Evolutionary conservation across 2,797 vertebrate species (phyloP), one percentile per base, ranked within the genome.

Genomic region (Aselliscus stoliczkanus): DNA sequence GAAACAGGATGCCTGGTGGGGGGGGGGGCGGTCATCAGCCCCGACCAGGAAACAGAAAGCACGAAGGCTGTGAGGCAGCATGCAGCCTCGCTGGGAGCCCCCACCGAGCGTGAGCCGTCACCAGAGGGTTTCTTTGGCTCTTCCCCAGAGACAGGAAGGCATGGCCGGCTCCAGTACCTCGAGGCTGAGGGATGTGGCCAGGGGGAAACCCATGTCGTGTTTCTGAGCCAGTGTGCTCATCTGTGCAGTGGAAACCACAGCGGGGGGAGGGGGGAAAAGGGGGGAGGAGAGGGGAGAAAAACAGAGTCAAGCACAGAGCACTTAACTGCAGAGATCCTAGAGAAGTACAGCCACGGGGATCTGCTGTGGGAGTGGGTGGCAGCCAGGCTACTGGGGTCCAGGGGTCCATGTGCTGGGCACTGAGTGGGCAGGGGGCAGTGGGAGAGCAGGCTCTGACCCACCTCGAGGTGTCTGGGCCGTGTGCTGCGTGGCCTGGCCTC

Each of bases 11-110:
- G 54, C 44, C 18, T 31, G n/a, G n/a, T n/a, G n/a, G n/a, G n/a
- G n/a, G n/a, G 44, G 29, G 27, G 17, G 20, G n/a, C 20, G 14
- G 47, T 31, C 44, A 4, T 7, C 11, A 18, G 11, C 54, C 34
- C 34, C 27, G 86, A 34, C 88, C 83, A 52, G 34, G 60, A 58
- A 80, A 18, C 47, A 50, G 60, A 15, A 7, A 9, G 11, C 31
- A 11, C 0, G 9, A 72, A 29, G 27, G 1, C 72, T 0, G 0
- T 10, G 62, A 52, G 23, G 8, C 2, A 37, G 37, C 1, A 3
- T 37, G 25, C 8, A 2, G 10, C 27, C 70, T 62, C 1, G 7
- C 21, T 44, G 18, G 39, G 44, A 13, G 10, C 44, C 44, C 44
- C 44, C 44, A 50, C 14, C 3, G 47, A 50, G 47, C 47, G 13